Conservation (phyloP, 2,888 invertebrate species). For the Drosophila falleni region DNA sequence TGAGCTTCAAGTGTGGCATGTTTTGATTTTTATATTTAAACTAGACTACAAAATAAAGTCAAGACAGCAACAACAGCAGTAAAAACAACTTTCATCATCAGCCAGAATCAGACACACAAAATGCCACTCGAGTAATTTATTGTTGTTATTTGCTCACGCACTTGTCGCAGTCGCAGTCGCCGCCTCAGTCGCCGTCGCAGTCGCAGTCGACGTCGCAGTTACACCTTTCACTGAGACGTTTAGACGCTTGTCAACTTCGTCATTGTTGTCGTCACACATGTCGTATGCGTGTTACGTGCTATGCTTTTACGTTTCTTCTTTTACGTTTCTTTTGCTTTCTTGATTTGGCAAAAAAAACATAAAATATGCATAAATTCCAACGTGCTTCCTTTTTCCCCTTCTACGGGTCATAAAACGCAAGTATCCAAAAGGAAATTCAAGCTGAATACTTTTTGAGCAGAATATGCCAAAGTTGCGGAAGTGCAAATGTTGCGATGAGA, state of each 20-base stretch:
- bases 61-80: conserved; percentile 18
- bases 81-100: conserved; percentile 51
- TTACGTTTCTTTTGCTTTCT: conserved; percentile 43
- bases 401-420: conserved; percentile 61
- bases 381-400: conserved; percentile 49
- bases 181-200: conserved; percentile 1
- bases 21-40: conserved; percentile 73
- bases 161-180: conserved; percentile 42
- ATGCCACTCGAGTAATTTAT: conserved; percentile 60
- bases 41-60: conserved; percentile 36
- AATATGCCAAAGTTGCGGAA: conserved; percentile 43
- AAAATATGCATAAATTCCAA: conserved; percentile 80
- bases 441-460: conserved; percentile 8
- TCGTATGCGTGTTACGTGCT: conserved; percentile 74
- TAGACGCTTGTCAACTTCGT: conserved; percentile 48
- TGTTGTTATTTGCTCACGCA: conserved; percentile 74
- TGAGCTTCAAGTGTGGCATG: conserved; percentile 78
- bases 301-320: conserved; percentile 30
- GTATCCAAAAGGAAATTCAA: conserved; percentile 6
- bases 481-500: conserved; percentile 60
- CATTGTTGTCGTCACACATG: conserved; percentile 67
- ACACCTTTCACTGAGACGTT: conserved; percentile 61
- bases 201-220: conserved; percentile 18
- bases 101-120: conserved; percentile 31
- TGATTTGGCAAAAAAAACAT: conserved; percentile 58